Evolutionary conservation across 2,888 invertebrate genomes (phyloP).

Genomic region (Cryptocephalus primarius): DNA sequence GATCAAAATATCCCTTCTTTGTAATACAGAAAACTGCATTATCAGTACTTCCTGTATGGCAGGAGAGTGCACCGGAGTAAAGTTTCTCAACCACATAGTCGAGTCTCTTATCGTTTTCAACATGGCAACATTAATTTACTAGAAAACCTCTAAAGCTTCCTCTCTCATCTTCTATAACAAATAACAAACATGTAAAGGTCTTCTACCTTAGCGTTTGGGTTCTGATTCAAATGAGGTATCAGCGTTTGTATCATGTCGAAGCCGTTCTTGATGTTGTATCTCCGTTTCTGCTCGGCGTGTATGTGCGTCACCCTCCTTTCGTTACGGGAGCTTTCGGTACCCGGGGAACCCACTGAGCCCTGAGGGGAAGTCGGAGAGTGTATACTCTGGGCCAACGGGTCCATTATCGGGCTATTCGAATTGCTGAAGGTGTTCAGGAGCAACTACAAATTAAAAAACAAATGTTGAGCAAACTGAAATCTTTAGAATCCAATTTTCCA

Average conservation of each 20-base stretch:
- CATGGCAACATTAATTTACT: too few relatives aligned
- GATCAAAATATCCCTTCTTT: too few relatives aligned
- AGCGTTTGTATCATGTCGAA: slow-evolving; percentile 89
- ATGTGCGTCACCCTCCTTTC: slow-evolving; percentile 80
- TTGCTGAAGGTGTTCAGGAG: slow-evolving; percentile 25
- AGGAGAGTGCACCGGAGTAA: too few relatives aligned
- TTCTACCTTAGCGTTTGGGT: slow-evolving; percentile 75
- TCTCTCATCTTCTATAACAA: too few relatives aligned
- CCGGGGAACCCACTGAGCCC: slow-evolving; percentile 34
- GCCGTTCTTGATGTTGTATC: slow-evolving; percentile 93
- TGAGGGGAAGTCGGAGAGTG: slow-evolving; percentile 54
- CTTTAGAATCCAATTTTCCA: background rate
- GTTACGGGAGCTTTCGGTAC: slow-evolving; percentile 36
- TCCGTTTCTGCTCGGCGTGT: slow-evolving; percentile 90
- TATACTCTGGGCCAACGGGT: slow-evolving; percentile 35
- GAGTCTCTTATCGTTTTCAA: too few relatives aligned
- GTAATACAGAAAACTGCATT: too few relatives aligned
- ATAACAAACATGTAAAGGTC: too few relatives aligned
- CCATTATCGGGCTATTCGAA: slow-evolving; percentile 38
- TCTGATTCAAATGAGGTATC: slow-evolving; percentile 83
- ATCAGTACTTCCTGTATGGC: too few relatives aligned
- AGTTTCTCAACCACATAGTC: too few relatives aligned
- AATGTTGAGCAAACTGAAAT: background rate
- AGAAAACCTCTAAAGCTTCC: too few relatives aligned
- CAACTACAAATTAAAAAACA: slow-evolving; percentile 18